Evolutionary conservation across 1,140 invertebrate species (phyloP).

Genomic region (Pentalonia nigronervosa): DNA sequence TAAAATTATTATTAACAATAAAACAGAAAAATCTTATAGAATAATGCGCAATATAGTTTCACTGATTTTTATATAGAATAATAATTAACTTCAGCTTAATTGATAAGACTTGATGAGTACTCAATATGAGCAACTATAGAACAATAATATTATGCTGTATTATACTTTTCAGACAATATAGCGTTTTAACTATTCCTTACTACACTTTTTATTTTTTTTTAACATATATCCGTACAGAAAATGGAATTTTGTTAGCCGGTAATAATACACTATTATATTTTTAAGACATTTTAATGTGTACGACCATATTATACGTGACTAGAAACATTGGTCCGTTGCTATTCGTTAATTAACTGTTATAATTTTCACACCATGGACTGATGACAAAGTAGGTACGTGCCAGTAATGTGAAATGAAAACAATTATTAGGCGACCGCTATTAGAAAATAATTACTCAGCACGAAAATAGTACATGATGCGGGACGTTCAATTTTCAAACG

Average conservation of each 20-base stretch:
- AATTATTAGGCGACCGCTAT: not conserved
- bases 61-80: not conserved
- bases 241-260: not conserved
- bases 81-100: not conserved
- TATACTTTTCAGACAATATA: too few species aligned
- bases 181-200: not conserved
- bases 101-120: not conserved
- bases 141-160: not conserved
- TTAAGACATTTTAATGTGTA: not conserved
- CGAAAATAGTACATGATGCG: not conserved
- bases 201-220: not conserved
- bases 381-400: not conserved
- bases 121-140: not conserved
- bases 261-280: not conserved
- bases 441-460: not conserved
- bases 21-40: not conserved
- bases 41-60: not conserved
- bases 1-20: not conserved
- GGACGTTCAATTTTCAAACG: too few species aligned
- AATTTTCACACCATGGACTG: not conserved
- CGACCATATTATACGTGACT: not conserved
- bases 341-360: not conserved
- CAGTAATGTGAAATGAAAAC: not conserved
- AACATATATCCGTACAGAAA: not conserved
- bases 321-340: not conserved